Evolutionary conservation across 2,113 vertebrate genomes (phyloP), one percentile per base, ranked within the genome.

Genomic region (Desmodus rotundus): DNA sequence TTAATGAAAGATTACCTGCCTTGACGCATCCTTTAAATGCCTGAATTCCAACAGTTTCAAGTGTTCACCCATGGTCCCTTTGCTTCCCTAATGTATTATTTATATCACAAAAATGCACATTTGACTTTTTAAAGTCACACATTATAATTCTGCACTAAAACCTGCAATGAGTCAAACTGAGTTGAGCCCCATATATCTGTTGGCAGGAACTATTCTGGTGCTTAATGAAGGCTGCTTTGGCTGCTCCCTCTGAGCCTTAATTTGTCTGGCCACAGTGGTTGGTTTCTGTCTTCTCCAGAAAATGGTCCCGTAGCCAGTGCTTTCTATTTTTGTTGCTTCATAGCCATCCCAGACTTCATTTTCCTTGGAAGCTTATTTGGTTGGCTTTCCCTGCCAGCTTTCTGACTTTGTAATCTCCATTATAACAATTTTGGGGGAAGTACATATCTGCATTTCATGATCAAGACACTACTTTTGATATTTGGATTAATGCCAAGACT

Each of bases 251-350:
- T 45, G 28, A 73, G 83, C 76, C 91, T 80, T 65, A 70, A 82
- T 92, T 50, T 96, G 63, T 80, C 87, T 97, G 68, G 91, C 50
- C 92, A 70, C 92, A 96, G 92, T 70, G 54, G 87, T 65, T 93
- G 95, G 36, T 77, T 73, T 96, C 61, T 92, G 88, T 97, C 91
- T 97, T 94, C 93, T 96, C 89, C 93, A 97, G 98, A 98, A 98
- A 98, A 95, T 82, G 96, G 78, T 89, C 96, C 67, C 52, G 47
- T 54, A 95, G 52, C 72, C 92, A 96, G 43, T 96, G 94, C 77
- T 96, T 97, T 98, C 97, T 94, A 96, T 97, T 97, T 96, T 93
- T 97, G 81, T 96, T 98, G 91, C 94, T 96, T 95, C 82, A 89
- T 20, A 91, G 97, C 91, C 83, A 92, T 72, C 93, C 58, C 19